Evolutionary conservation across 2,888 invertebrate genomes (phyloP), one percentile per base, ranked within the genome.

Genomic region (Plebejus melissa): DNA sequence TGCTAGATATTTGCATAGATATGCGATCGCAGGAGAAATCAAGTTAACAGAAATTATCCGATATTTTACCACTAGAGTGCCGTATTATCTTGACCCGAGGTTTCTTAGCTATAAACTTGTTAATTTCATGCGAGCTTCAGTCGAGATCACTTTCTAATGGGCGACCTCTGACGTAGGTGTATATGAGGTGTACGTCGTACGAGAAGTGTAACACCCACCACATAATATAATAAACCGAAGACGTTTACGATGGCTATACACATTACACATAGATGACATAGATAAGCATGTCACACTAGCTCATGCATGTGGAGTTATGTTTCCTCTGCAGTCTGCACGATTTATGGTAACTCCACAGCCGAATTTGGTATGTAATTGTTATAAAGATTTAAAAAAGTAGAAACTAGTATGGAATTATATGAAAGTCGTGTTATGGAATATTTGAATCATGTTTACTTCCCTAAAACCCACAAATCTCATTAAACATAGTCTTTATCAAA

Each of bases 101-200:
- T 32, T 32, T 32, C 65, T 36, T 0, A 65, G 65, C 32, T 36
- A 65, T 65, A 65, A 65, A 65, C 65, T 65, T 16, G 65, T 36
- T 65, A 65, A 65, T 65, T 71, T 71, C 46, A 71, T 41, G 11
- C 46, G 71, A 71, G 41, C 46, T 22, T 71, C 41, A 22, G 41
- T 22, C 28, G 11, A 22, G 22, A 71, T 28, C 41, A 71, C 71
- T 71, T 41, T 71, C 71, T 71, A 71, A 46, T 28, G 9, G 70
- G 70, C 22, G 28, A 28, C 28, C 46, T 28, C 22, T 46, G 22
- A 41, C 71, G 71, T 46, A 65, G 71, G 71, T 71, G 70, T 70
- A 11, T 11, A 28, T 36, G 5, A 5, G 65, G 32, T 65, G 65
- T 36, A 32, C 32, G 32, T 32, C 36, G 65, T 36, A 32, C 32